Conservation (phyloP, 2,113 vertebrate species). For the Plecotus auritus region DNA sequence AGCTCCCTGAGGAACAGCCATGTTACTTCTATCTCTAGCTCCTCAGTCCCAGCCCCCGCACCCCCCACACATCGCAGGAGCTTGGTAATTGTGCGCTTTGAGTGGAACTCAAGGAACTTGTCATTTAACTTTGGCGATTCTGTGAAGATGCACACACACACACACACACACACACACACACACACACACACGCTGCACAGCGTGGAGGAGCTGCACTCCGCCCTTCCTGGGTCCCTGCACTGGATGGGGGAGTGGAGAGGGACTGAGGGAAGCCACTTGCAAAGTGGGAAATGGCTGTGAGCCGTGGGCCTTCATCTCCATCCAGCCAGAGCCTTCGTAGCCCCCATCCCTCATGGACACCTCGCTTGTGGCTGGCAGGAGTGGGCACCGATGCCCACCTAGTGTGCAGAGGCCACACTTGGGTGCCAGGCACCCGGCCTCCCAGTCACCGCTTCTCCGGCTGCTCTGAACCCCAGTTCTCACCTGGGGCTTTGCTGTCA, state of each 20-base stretch:
- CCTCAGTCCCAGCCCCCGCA: background rate
- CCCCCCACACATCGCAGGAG: background rate
- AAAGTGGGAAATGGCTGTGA: background rate
- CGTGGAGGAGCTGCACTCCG: background rate
- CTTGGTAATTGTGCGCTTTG: background rate
- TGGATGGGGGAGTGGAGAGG: background rate
- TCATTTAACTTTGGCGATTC: background rate
- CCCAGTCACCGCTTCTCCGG: too few species aligned
- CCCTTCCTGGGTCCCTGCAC: background rate
- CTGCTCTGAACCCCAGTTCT: background rate
- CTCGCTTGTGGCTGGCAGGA: background rate
- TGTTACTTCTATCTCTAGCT: background rate
- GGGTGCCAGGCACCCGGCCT: background rate
- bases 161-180: too few species aligned
- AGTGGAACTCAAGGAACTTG: background rate
- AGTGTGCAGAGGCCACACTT: background rate
- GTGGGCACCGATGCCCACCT: accelerated
- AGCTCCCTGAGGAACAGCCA: background rate
- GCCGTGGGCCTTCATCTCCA: too few species aligned
- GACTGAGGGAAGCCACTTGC: background rate
- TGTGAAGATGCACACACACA: accelerated
- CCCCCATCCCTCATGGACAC: background rate
- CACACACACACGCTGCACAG: background rate
- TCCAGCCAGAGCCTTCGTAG: background rate
- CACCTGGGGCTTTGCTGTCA: background rate